These are phyloP conservation scores for Hesperophylax magnus DNA, from an alignment of 1,140 invertebrate genomes.

Conservation along the genomic window DNA sequence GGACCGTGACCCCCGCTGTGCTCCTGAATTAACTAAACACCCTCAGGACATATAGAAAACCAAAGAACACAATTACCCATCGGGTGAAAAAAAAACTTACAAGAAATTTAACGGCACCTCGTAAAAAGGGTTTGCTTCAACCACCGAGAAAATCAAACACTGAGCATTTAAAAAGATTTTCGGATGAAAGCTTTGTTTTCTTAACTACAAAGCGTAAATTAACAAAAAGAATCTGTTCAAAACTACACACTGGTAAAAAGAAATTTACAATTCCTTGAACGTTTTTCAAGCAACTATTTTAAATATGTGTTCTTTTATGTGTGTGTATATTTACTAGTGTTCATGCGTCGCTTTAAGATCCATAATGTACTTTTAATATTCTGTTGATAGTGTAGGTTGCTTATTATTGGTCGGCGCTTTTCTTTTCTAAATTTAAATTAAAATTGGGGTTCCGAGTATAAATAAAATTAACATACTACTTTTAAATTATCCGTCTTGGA, in stretches of 20 bases:
- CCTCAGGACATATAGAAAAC: slow-evolving; percentile 44
- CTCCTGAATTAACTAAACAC: slow-evolving; percentile 57
- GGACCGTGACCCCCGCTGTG: slow-evolving; percentile 50
- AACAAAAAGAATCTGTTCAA: no score
- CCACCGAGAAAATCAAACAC: no score
- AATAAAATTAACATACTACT: neutral
- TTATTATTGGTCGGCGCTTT: slow-evolving; percentile 13
- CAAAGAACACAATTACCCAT: slow-evolving; percentile 7
- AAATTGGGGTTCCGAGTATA: neutral
- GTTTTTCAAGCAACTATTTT: no score
- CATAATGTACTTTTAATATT: neutral
- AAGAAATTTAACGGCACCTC: neutral
- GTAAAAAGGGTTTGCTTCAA: neutral
- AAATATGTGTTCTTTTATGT: no score
- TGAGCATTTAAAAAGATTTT: no score
- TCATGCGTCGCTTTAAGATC: no score
- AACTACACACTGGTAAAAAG: no score
- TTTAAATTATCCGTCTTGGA: neutral
- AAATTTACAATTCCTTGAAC: no score
- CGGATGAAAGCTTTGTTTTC: no score
- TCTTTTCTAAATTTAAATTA: slow-evolving; percentile 17
- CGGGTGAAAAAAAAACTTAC: no score
- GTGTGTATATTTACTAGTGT: no score
- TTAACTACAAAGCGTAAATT: no score
- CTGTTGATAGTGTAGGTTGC: neutral